Percentiles rank a stretch among this genome's conserved stretches.
phyloP scores from a whole-genome alignment of 2,888 invertebrate species.

The Sarcophaga rosellei region DNA sequence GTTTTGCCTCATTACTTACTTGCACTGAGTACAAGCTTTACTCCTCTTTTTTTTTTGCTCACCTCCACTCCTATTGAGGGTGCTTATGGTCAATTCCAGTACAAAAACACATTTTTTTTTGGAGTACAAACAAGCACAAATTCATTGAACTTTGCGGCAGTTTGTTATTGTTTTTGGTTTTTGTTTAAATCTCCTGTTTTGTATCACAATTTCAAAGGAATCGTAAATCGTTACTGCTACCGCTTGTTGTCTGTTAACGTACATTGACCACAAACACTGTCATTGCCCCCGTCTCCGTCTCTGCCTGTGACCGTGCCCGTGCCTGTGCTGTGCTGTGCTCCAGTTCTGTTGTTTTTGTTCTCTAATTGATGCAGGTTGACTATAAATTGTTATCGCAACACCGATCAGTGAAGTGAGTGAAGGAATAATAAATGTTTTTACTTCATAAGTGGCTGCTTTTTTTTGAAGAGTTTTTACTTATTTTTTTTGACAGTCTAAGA shows the following conservation, averaged over 20 bases:
- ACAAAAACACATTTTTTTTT: not conserved
- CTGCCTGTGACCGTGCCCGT: too few species aligned
- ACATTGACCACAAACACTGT: conserved; percentile 66
- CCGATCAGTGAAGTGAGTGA: conserved; percentile 47
- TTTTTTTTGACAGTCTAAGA: not conserved
- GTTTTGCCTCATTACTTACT: conserved; percentile 67
- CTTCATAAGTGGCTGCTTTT: not conserved
- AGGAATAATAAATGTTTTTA: not conserved
- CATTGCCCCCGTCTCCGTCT: too few species aligned
- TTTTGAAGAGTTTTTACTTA: not conserved
- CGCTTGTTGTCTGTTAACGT: conserved; percentile 29
- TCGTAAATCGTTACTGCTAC: conserved; percentile 14
- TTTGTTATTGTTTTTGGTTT: conserved; percentile 52
- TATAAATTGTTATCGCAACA: conserved; percentile 76
- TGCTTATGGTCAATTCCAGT: conserved; percentile 23
- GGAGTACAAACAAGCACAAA: too few species aligned
- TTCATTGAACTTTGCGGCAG: conserved; percentile 26
- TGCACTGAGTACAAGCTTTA: not conserved
- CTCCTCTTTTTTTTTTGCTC: conserved; percentile 19
- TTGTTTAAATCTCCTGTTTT: conserved; percentile 7
- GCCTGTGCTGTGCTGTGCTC: not conserved
- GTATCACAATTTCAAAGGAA: conserved; percentile 65
- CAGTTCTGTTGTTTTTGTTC: conserved; percentile 68
- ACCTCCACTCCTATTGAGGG: not conserved
- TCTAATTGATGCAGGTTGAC: conserved; percentile 80